Evolutionary conservation across 2,797 vertebrate species (phyloP).

Genomic region (Benthosema pterotum): DNA sequence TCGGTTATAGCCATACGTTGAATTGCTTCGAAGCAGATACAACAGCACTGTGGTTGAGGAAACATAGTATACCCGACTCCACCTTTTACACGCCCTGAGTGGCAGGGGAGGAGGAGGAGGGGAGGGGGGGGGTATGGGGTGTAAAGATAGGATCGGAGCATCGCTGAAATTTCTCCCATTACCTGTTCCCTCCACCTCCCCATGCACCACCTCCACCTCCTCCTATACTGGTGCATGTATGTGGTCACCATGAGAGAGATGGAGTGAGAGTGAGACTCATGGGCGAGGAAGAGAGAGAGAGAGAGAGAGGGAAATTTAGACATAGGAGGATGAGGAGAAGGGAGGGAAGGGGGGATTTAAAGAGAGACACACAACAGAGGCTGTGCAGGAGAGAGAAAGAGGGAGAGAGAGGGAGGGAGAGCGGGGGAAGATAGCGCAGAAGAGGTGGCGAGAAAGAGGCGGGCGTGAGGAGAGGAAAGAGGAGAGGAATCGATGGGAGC

Average conservation of each 20-base stretch:
- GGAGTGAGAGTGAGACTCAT: slow-evolving; percentile 60
- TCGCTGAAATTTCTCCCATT: slow-evolving; percentile 55
- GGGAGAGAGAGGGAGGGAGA: slow-evolving; percentile 55
- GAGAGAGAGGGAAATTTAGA: slow-evolving; percentile 61
- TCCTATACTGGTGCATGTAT: slow-evolving; percentile 47
- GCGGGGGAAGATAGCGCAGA: slow-evolving; percentile 44
- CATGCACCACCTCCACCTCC: no score
- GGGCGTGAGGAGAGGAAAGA: background rate
- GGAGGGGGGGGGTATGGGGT: slow-evolving; percentile 16
- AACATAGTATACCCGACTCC: slow-evolving; percentile 67
- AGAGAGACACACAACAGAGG: slow-evolving; percentile 72
- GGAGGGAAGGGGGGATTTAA: slow-evolving; percentile 63
- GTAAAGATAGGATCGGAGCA: slow-evolving; percentile 32
- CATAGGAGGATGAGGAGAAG: slow-evolving; percentile 39
- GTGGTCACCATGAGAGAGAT: slow-evolving; percentile 36
- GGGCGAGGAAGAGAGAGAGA: no score
- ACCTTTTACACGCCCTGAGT: slow-evolving; percentile 56
- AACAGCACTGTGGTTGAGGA: slow-evolving; percentile 76
- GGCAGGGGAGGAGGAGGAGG: slow-evolving; percentile 18
- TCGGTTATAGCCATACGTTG: slow-evolving; percentile 78
- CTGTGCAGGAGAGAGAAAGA: slow-evolving; percentile 46
- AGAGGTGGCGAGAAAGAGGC: slow-evolving; percentile 14
- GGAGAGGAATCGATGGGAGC: background rate
- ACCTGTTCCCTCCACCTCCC: slow-evolving; percentile 46
- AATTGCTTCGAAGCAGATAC: slow-evolving; percentile 71